Evolutionary conservation across 2,888 invertebrate species (phyloP), one percentile per base, ranked within the genome.

Genomic region (Tetropium fuscum): DNA sequence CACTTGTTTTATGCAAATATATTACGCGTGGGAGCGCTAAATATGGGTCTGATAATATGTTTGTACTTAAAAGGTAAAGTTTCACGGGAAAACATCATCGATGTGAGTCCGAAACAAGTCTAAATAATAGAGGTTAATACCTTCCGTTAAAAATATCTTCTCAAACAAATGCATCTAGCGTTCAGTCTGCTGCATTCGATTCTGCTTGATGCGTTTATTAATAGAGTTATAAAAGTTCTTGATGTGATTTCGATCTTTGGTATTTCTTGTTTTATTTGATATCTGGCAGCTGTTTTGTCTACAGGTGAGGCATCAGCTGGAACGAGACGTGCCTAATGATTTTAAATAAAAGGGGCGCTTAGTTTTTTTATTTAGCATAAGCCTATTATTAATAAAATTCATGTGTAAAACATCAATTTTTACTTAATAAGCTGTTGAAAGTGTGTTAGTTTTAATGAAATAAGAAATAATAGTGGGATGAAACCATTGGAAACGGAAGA

Each of bases 161-260:
- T 44, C 49, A 57, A 57, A 57, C 51, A 57, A 57, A 57, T 43
- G 30, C 18, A 36, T 43, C 30, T 10, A 44, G 41, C 41, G 41
- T 49, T 30, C 41, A 41, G 53, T 53, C 53, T 41, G 13, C 34
- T 19, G 20, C 20, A 8, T 16, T 44, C 44, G 34, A 34, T 27
- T 44, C 15, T 27, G 16, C 54, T 34, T 55, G 53, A 57, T 59
- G 44, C 32, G 11, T 64, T 64, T 64, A 64, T 64, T 60, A 60
- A 53, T 64, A 64, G 64, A 64, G 64, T 53, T 53, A 53, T 56
- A 60, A 60, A 58, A 56, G 58, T 58, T 53, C 58, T 47, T 55
- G 48, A 57, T 55, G 41, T 53, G 53, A 56, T 49, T 60, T 58
- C 53, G 43, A 59, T 60, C 47, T 40, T 19, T 30, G 15, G 10